Conservation (phyloP, 2,797 vertebrate genomes). For the Dicrostonyx torquatus region DNA sequence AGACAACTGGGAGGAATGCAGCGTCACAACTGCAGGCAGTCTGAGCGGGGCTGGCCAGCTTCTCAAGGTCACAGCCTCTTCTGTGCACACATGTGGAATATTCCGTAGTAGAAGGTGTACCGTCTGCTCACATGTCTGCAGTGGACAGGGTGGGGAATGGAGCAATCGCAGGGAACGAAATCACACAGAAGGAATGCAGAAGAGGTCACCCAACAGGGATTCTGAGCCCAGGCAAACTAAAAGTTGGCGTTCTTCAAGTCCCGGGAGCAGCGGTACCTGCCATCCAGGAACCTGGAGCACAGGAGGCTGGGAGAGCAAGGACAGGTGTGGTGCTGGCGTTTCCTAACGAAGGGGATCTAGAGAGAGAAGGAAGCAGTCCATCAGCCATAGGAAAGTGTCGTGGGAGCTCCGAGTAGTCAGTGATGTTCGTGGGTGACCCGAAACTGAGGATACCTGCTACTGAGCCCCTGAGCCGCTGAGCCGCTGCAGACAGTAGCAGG, state of each 20-base stretch:
- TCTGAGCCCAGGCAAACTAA: conserved; percentile 74
- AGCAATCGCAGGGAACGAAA: too few species aligned
- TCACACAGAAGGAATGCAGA: background rate
- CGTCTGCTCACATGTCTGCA: fast-evolving
- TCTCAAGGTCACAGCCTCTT: background rate
- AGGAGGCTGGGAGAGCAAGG: conserved; percentile 91
- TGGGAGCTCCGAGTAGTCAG: too few species aligned
- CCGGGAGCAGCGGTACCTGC: conserved; percentile 90
- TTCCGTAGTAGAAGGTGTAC: fast-evolving
- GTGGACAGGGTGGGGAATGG: fast-evolving
- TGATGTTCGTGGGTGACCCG: too few species aligned
- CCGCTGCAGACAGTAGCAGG: too few species aligned
- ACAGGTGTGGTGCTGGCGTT: conserved; percentile 92
- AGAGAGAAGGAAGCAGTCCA: background rate
- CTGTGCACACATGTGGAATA: fast-evolving
- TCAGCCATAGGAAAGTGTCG: background rate
- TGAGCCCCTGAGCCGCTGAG: too few species aligned
- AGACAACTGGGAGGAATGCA: background rate
- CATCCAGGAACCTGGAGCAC: conserved; percentile 88
- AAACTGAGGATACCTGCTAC: too few species aligned
- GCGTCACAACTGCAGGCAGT: background rate
- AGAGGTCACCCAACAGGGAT: background rate
- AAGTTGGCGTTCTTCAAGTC: conserved; percentile 93
- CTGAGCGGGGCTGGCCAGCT: background rate
- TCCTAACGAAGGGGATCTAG: conserved; percentile 92